Conservation (phyloP, 2,888 invertebrate genomes). For the Carabus problematicus region DNA sequence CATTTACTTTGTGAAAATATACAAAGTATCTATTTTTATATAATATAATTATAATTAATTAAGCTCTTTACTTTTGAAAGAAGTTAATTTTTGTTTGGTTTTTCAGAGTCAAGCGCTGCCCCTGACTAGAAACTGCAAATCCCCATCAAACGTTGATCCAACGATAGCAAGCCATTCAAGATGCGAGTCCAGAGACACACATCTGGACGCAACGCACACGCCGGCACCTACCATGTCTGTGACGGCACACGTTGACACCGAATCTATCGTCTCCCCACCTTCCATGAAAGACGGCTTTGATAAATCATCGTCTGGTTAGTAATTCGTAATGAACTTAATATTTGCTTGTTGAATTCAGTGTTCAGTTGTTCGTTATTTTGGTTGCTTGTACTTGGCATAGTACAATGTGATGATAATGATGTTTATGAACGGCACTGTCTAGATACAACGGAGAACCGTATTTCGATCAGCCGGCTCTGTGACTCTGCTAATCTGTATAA, state of each 20-base stretch:
- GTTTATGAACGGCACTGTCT: too few relatives aligned
- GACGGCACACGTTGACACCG: constrained; percentile 54
- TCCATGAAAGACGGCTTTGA: constrained; percentile 72
- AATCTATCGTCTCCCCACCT: constrained; percentile 62
- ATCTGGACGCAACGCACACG: constrained; percentile 46
- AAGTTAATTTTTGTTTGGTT: constrained; percentile 40
- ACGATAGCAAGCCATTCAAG: constrained; percentile 54
- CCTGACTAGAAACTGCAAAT: constrained; percentile 64
- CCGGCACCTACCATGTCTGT: constrained; percentile 58
- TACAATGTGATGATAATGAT: too few relatives aligned
- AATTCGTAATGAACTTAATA: neutral
- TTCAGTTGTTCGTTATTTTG: too few relatives aligned
- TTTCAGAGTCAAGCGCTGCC: constrained; percentile 73
- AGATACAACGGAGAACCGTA: too few relatives aligned
- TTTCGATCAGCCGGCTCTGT: too few relatives aligned
- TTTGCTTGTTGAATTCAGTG: too few relatives aligned
- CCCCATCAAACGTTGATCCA: constrained; percentile 54
- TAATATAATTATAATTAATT: too few relatives aligned
- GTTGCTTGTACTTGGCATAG: too few relatives aligned
- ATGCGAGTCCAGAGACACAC: constrained; percentile 58
- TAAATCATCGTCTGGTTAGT: constrained; percentile 70
- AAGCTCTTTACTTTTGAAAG: too few relatives aligned
- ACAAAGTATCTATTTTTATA: too few relatives aligned
- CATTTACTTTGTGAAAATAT: too few relatives aligned
- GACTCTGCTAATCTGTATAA: constrained; percentile 24